Base-by-base conservation (phyloP, 2,113 vertebrate species). In the Lophura nycthemera region DNA sequence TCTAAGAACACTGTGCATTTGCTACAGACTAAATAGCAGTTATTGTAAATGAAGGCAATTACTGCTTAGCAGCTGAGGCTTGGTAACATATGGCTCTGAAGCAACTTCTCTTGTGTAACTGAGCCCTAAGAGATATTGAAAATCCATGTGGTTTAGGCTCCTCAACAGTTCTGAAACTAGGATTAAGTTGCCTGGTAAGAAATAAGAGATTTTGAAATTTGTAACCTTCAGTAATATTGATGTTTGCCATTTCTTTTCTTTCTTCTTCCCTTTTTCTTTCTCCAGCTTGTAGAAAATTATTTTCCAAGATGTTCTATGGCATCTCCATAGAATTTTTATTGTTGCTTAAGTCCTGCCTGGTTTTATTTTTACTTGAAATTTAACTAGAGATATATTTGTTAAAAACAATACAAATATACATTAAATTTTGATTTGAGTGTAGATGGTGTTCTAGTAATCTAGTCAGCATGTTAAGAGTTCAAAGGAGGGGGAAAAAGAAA, bases 1-100 rank as follows among this genome's bases (percentile, higher is more conserved):
- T 48, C 16, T 76, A 27, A 10, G 54, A 88, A 73, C 19, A 19
- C 72, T 0, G 0, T 36, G 66, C 11, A 1, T 70, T 88, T 88
- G 72, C 83, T 74, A 27, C 9, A 45, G 73, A 93, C 86, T 86
- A 90, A 88, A 96, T 88, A 80, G 90, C 80, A 95, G 74, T 93
- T 93, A 86, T 38, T 60, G 65, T 72, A 77, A 92, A 42, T 80
- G 77, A 93, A 86, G 56, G 76, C 60, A 93, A 88, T 88, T 81
- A 81, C 72, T 19, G 16, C 42, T 50, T 18, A 89, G 63, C 82
- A 93, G 85, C 78, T 94, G 92, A 85, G 88, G 21, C 71, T 89
- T 75, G 13, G 36, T 59, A 88, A 86, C 76, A 74, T 43, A 73
- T 2, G 29, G 77, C 81, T 61, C 69, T 77, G 54, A 52, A 92